Conservation (phyloP, 2,113 vertebrate genomes). For the Mirounga angustirostris region DNA sequence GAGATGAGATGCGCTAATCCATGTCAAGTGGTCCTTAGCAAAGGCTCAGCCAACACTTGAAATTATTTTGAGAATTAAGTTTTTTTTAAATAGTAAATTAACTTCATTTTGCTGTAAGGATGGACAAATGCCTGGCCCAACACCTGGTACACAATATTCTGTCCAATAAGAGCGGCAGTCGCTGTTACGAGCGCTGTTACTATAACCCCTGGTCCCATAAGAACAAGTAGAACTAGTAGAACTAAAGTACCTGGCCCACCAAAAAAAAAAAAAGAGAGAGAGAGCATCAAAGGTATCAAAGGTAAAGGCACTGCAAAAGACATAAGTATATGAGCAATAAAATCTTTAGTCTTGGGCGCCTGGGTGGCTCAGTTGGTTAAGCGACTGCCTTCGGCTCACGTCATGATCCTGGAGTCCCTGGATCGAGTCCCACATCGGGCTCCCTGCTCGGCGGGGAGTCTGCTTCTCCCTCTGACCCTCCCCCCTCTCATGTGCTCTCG, state of each 20-base stretch:
- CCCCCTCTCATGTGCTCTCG: no score
- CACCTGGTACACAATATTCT: no score
- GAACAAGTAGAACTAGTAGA: neutral
- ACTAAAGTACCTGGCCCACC: no score
- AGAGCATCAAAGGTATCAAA: neutral
- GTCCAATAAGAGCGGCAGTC: no score
- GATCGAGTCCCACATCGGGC: no score
- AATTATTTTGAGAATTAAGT: neutral
- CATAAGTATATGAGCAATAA: neutral
- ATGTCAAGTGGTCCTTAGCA: neutral
- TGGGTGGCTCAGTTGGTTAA: no score
- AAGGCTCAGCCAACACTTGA: neutral
- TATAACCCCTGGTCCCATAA: fast-evolving
- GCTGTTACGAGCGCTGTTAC: neutral
- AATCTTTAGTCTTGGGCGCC: neutral
- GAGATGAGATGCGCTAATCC: fast-evolving
- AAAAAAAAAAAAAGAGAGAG: neutral
- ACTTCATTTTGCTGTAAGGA: neutral
- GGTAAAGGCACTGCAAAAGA: neutral
- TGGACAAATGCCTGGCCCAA: neutral
- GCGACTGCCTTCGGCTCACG: no score
- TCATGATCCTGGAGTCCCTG: no score
- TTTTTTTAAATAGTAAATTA: neutral
- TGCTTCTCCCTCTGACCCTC: no score
- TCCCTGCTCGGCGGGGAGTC: no score